Base-by-base conservation (phyloP, 1,140 invertebrate species). In the Bombus superbus region DNA sequence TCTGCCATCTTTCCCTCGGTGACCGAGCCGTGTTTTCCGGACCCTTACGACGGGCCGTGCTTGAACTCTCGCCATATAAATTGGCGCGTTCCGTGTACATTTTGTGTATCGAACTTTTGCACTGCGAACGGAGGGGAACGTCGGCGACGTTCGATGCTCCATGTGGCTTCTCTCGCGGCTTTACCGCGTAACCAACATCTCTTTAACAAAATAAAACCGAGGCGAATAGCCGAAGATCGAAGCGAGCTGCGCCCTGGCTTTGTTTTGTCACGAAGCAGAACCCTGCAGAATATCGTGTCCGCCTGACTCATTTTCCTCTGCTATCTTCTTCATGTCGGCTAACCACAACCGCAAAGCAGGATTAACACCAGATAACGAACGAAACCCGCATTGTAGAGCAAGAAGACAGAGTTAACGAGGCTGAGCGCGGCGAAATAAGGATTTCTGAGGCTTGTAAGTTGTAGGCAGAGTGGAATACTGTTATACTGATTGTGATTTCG, bases 341-440 rank as follows among this genome's bases (percentile, higher is more conserved):
- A 85, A 85, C 62, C 28, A 18, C 59, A 28, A 76, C 6, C 35
- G 13, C 47, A 22, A 32, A 25, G 44, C 74, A 57, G n/a, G 44
- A 57, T 86, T 86, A 86, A 86, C 79, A 75, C 32, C 40, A 59
- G n/a, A 32, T 62, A 40, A 76, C 25, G 57, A n/a, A 5, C 28
- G 44, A 32, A 38, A 66, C 2, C 2, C 2, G 35, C 11, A 15
- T 68, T 35, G 38, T 15, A n/a, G 42, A 53, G 6, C 22, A 32
- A 35, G 32, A 32, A 38, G 25, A 28, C 18, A 13, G 47, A 35
- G 57, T 44, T 38, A 35, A 25, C 35, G 25, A 32, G 22, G 3
- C 15, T 13, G 15, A 71, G 18, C 35, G 40, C 59, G 1, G 28
- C 11, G 22, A 32, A 74, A 15, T 5, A 11, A 74, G 44, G 18